These are phyloP conservation scores for Henricia sp. DNA, from an alignment of 53 echinoderm and acorn worm genomes.

Conservation along the genomic window DNA sequence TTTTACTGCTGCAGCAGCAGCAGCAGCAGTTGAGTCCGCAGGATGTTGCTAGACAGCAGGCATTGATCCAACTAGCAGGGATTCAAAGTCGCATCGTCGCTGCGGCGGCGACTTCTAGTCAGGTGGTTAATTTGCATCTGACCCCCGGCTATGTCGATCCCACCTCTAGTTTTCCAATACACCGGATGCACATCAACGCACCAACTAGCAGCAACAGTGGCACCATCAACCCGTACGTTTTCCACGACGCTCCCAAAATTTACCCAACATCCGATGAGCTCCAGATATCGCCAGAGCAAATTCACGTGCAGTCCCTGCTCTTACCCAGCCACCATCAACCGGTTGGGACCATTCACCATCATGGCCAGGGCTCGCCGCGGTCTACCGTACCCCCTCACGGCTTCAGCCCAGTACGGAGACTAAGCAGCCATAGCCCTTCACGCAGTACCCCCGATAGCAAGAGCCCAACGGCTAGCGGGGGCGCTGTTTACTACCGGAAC, in stretches of 20 bases:
- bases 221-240: slow-evolving; percentile 55
- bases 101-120: slow-evolving; percentile 8
- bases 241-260: slow-evolving; percentile 56
- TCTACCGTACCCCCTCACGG: slow-evolving; percentile 58
- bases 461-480: slow-evolving; percentile 51
- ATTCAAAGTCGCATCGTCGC: slow-evolving; percentile 47
- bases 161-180: slow-evolving; percentile 27
- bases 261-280: slow-evolving; percentile 53
- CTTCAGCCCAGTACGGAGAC: slow-evolving; percentile 38
- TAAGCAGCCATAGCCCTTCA: slow-evolving; percentile 70
- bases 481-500: slow-evolving; percentile 41
- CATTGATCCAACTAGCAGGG: slow-evolving; percentile 55
- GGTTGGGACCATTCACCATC: slow-evolving; percentile 70
- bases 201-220: slow-evolving; percentile 36
- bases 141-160: slow-evolving; percentile 57
- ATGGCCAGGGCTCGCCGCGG: slow-evolving; percentile 66
- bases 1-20: slow-evolving; percentile 36
- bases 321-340: slow-evolving; percentile 69
- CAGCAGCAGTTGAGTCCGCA: slow-evolving; percentile 69
- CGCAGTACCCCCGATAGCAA: slow-evolving; percentile 48
- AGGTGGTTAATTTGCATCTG: slow-evolving; percentile 52
- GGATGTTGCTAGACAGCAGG: slow-evolving; percentile 60
- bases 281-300: slow-evolving; percentile 66
- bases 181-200: slow-evolving; percentile 51
- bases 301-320: slow-evolving; percentile 62